Evolutionary conservation across 2,113 vertebrate genomes (phyloP), one percentile per base, ranked within the genome.

Genomic region (Sarotherodon lohbergeri): DNA sequence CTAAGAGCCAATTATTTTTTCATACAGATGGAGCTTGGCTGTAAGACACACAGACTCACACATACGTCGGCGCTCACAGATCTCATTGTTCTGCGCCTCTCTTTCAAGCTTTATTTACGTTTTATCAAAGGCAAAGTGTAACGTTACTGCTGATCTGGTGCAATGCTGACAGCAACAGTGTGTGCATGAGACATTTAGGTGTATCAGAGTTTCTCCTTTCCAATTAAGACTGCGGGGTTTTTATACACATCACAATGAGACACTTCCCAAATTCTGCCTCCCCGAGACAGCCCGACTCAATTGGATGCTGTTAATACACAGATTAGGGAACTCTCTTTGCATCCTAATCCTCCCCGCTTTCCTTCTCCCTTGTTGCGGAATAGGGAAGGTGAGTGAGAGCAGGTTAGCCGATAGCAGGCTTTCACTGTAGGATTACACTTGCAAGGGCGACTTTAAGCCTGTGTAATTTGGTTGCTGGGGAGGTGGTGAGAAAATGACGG

Each of bases 281-380:
- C 46, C 55, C 7, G 11, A 55, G 89, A 91, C 39, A 76, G 81
- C n/a, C 86, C 83, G 80, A 93, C 95, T 95, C 91, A 95, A 90
- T 85, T 91, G 93, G 85, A 43, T 94, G 85, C 88, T 91, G 90
- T 89, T 94, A 95, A 94, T 94, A 90, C 88, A 88, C 57, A 93
- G 92, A 96, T 96, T 96, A 96, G 86, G 71, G 71, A 91, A 88
- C 79, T 94, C 88, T 91, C 83, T 88, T 86, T 89, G 84, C 88
- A 54, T 89, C 86, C 88, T 94, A 94, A 95, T 94, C 93, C 92
- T 91, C 50, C 50, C 19, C 6, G 84, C 85, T 92, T 92, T 94
- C 84, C 17, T 88, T 91, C 88, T 82, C 68, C 83, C 80, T 91
- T 39, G 84, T 55, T 29, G 27, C 32, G 3, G 80, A 84, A 81